These are phyloP conservation scores for Miltochrista miniata DNA, from an alignment of 2,888 invertebrate genomes.

Conservation along the genomic window DNA sequence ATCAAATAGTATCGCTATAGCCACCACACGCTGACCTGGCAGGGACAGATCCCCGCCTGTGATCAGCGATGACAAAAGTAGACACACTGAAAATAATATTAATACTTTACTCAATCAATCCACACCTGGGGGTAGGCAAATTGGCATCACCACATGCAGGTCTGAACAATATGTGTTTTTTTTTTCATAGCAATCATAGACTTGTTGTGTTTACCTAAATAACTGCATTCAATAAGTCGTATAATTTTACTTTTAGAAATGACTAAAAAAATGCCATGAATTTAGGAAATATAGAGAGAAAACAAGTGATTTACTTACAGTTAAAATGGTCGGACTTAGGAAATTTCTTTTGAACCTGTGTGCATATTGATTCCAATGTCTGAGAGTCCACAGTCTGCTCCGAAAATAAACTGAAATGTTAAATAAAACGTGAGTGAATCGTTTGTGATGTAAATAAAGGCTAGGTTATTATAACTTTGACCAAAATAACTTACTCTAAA, in stretches of 20 bases:
- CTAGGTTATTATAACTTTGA: slow-evolving; percentile 23
- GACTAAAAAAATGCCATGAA: neutral
- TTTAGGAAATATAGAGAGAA: too few relatives aligned
- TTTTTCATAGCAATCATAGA: too few relatives aligned
- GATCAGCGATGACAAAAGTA: slow-evolving; percentile 71
- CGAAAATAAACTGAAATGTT: slow-evolving; percentile 85
- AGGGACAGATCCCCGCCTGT: slow-evolving; percentile 74
- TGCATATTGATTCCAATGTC: slow-evolving; percentile 89
- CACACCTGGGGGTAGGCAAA: too few relatives aligned
- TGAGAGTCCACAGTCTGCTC: slow-evolving; percentile 89
- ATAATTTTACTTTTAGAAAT: too few relatives aligned
- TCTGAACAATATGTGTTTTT: too few relatives aligned
- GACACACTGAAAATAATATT: slow-evolving; percentile 61
- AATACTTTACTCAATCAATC: too few relatives aligned
- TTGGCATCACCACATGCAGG: too few relatives aligned
- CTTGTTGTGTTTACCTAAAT: too few relatives aligned
- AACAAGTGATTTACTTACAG: slow-evolving; percentile 63
- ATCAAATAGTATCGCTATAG: slow-evolving; percentile 70
- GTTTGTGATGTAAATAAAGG: slow-evolving; percentile 22
- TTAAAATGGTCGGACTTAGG: slow-evolving; percentile 91
- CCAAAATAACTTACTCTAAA: slow-evolving; percentile 67
- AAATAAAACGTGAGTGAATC: slow-evolving; percentile 19
- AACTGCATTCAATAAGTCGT: too few relatives aligned
- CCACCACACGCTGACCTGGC: slow-evolving; percentile 75
- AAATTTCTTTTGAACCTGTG: slow-evolving; percentile 91